Evolutionary conservation across 2,888 invertebrate species (phyloP), one percentile per base, ranked within the genome.

Genomic region (Chrysodeixis includens): DNA sequence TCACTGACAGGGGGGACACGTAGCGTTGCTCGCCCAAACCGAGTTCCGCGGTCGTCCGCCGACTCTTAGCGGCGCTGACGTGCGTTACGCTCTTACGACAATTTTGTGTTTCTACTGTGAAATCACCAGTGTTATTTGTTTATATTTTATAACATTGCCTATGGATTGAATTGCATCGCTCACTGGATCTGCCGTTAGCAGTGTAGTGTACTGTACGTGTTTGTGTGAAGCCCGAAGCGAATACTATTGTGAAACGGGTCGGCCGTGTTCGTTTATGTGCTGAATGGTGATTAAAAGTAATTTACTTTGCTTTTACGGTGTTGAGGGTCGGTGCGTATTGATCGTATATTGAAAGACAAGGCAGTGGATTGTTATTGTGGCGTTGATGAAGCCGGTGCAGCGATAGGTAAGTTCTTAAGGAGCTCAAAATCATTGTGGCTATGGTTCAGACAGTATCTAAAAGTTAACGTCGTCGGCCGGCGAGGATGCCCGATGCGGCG

Each of bases 271-370:
- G 86, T 92, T 90, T 91, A 87, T 91, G 92, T 93, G 93, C 89
- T 92, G 92, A 92, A 92, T 93, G 91, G 94, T 95, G 94, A 93
- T 93, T 92, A 93, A 88, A 92, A 91, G 92, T 92, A 94, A 93
- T 93, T 94, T 92, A 90, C 90, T 92, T 91, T 87, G 91, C 90
- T 91, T 93, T 93, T 92, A 92, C 92, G 88, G 93, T 93, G 92
- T 89, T 82, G 89, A 90, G 90, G 88, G 88, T 88, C 89, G 89
- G 88, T 89, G 88, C 86, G 89, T 93, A 94, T 93, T 90, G 94
- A 94, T 93, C 93, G 90, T 85, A 86, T 89, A 87, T 90, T 86
- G 88, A 90, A 88, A 88, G 86, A 93, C 92, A 93, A 90, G 92
- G 89, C 89, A 78, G 84, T 88, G 92, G 92, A 93, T 93, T 93